Evolutionary conservation across 2,888 invertebrate genomes (phyloP).

Genomic region (Hirtodrosophila alboralis): DNA sequence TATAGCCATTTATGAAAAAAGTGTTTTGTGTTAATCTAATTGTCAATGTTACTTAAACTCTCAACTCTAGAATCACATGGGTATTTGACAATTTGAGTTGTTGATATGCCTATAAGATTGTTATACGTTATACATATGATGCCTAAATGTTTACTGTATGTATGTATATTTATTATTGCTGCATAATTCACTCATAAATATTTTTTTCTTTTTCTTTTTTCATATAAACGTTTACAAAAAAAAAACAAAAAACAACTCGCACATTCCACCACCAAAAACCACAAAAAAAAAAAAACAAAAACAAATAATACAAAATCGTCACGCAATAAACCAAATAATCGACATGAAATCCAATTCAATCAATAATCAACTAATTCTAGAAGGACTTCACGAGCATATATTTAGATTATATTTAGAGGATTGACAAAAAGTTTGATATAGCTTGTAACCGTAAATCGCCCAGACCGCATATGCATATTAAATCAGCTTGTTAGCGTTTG

Average conservation of each 20-base stretch:
- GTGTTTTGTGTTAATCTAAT: slow-evolving; percentile 57
- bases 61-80: slow-evolving; percentile 38
- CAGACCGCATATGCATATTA: slow-evolving; percentile 27
- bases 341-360: slow-evolving; percentile 44
- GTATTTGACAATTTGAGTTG: slow-evolving; percentile 40
- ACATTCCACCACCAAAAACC: slow-evolving; percentile 75
- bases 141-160: slow-evolving; percentile 78
- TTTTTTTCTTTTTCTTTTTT: slow-evolving; percentile 83
- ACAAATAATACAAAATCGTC: slow-evolving; percentile 39
- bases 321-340: slow-evolving; percentile 40
- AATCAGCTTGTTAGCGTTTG: slow-evolving; percentile 12
- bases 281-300: slow-evolving; percentile 33
- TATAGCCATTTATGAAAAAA: slow-evolving; percentile 33
- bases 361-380: slow-evolving; percentile 36
- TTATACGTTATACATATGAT: slow-evolving; percentile 58
- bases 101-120: slow-evolving; percentile 38
- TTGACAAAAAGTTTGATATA: slow-evolving; percentile 40
- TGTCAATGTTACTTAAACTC: slow-evolving; percentile 47
- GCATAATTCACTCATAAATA: slow-evolving; percentile 83
- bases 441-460: slow-evolving; percentile 35
- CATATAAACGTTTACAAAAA: slow-evolving; percentile 80
- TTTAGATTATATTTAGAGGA: slow-evolving; percentile 40
- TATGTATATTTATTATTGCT: slow-evolving; percentile 82
- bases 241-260: slow-evolving; percentile 63
- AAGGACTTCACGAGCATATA: slow-evolving; percentile 54